These are phyloP conservation scores for Heliconius charithonia DNA, from an alignment of 2,888 invertebrate genomes.

Conservation along the genomic window DNA sequence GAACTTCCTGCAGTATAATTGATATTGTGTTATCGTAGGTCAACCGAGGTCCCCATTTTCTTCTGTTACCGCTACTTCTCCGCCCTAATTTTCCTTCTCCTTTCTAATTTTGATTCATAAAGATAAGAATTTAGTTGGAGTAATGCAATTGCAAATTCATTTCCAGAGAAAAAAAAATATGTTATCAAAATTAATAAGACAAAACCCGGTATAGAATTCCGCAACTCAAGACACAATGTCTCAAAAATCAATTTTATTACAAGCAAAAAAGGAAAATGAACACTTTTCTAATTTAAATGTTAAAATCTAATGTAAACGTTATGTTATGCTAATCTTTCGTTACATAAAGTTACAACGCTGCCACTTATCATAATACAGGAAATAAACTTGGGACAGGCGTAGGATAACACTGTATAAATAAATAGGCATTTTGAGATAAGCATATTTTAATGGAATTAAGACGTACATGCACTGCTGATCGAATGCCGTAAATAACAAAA, in stretches of 20 bases:
- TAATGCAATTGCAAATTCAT: no score
- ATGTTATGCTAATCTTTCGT: conserved; percentile 71
- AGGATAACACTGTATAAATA: conserved; percentile 24
- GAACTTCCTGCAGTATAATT: no score
- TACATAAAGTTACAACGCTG: conserved; percentile 61
- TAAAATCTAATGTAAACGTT: conserved; percentile 62
- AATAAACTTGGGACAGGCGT: conserved; percentile 45
- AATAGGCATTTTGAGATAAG: conserved; percentile 2
- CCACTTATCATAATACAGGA: conserved; percentile 61
- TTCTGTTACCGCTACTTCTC: no score
- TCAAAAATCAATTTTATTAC: no score
- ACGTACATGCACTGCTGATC: background rate
- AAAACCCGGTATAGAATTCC: no score
- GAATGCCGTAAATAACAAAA: background rate
- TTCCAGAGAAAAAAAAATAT: no score
- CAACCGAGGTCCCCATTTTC: no score
- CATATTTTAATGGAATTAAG: conserved; percentile 14
- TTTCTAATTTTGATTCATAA: no score
- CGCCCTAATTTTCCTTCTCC: no score
- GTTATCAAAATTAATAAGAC: no score
- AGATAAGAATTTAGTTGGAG: no score
- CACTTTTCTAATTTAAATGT: conserved; percentile 43
- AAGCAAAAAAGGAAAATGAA: background rate
- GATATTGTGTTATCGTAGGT: no score
- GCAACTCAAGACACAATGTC: background rate